phyloP scores from a whole-genome alignment of 1,140 invertebrate genomes.

The Drusus annulatus region DNA sequence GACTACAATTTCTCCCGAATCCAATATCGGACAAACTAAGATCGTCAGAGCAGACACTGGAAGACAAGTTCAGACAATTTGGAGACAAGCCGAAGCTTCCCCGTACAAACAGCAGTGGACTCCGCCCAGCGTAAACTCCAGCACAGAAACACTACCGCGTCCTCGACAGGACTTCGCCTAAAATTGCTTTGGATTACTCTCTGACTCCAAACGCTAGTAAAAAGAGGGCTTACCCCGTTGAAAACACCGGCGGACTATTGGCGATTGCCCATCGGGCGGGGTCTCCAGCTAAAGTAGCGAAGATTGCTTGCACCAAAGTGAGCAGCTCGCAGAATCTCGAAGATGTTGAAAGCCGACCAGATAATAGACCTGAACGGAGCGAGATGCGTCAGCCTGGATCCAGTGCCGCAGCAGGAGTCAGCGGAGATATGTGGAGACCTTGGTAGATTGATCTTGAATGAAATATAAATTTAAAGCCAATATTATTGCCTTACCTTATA shows the following conservation, averaged over 20 bases:
- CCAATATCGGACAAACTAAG: constrained; percentile 48
- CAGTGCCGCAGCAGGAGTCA: constrained; percentile 20
- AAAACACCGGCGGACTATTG: constrained; percentile 12
- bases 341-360: constrained; percentile 24
- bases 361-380: constrained; percentile 23
- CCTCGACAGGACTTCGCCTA: constrained; percentile 62
- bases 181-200: constrained; percentile 54
- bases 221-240: constrained; percentile 30
- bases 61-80: background rate
- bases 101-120: constrained; percentile 24
- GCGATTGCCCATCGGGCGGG: constrained; percentile 15
- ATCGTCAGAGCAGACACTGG: background rate
- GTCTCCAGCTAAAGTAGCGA: constrained; percentile 57
- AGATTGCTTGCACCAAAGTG: constrained; percentile 65
- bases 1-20: constrained; percentile 73
- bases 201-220: constrained; percentile 53
- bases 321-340: constrained; percentile 58
- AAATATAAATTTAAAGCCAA: too few relatives aligned
- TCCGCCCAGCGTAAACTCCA: constrained; percentile 31
- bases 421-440: constrained; percentile 55
- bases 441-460: constrained; percentile 32
- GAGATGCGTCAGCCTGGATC: constrained; percentile 31
- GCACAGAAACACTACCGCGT: constrained; percentile 1
- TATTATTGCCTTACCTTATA: too few relatives aligned
- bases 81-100: background rate